Evolutionary conservation across 2,797 vertebrate genomes (phyloP).

Genomic region (Threskiornis aethiopicus): DNA sequence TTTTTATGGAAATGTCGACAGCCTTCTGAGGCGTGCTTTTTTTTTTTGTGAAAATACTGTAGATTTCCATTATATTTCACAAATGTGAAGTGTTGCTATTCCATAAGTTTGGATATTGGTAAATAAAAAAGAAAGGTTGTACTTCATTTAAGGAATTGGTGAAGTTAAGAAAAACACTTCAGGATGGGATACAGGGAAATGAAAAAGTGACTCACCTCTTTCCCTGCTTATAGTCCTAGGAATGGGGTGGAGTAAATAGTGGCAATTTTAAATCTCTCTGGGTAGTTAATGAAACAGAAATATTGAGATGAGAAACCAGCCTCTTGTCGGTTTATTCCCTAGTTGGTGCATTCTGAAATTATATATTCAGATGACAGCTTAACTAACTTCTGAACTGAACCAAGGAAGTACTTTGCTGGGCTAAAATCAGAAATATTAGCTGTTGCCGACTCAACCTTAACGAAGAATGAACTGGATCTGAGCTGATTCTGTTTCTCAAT

Average conservation of each 20-base stretch:
- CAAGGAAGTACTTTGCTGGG: not conserved
- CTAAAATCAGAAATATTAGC: not conserved
- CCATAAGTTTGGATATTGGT: not conserved
- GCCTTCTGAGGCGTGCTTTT: rapidly evolving
- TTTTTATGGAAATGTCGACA: not conserved
- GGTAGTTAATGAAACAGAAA: not conserved
- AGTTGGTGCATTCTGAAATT: not conserved
- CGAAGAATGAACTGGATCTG: not conserved
- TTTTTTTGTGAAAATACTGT: not conserved
- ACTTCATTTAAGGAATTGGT: not conserved
- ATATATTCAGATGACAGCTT: not conserved
- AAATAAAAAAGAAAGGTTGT: not conserved
- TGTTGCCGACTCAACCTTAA: not conserved
- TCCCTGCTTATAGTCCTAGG: not conserved
- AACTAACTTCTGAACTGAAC: not conserved
- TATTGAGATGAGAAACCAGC: not conserved
- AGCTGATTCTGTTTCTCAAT: not conserved
- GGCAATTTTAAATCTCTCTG: not conserved
- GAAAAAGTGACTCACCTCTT: not conserved
- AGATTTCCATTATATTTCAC: not conserved
- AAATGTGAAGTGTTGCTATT: not conserved
- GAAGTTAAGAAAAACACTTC: not conserved
- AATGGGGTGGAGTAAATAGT: not conserved
- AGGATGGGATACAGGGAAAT: no score
- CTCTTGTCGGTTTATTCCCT: not conserved